These are phyloP conservation scores for Formica aserva DNA, from an alignment of 2,888 invertebrate genomes.

Conservation along the genomic window DNA sequence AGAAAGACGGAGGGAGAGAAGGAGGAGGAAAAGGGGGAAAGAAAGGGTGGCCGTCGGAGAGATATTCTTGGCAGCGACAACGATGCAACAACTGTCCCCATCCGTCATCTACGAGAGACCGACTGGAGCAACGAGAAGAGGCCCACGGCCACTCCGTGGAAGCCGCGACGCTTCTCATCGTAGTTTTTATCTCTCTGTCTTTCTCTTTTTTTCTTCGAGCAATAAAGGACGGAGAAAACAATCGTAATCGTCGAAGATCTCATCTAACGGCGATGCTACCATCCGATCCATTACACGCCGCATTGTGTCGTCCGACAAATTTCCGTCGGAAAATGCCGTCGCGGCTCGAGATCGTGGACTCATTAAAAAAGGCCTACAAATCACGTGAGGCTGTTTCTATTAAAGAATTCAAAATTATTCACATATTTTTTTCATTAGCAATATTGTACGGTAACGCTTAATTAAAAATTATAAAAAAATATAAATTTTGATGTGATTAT, in stretches of 20 bases:
- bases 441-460: background rate
- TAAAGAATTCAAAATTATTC: background rate
- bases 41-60: slow-evolving; percentile 69
- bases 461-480: slow-evolving; percentile 11
- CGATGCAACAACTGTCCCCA: slow-evolving; percentile 85
- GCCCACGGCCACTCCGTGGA: slow-evolving; percentile 59
- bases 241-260: slow-evolving; percentile 71
- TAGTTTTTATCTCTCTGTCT: slow-evolving; percentile 14
- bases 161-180: slow-evolving; percentile 51
- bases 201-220: background rate
- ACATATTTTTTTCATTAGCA: background rate
- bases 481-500: background rate
- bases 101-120: slow-evolving; percentile 80
- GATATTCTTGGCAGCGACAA: slow-evolving; percentile 81
- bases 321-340: slow-evolving; percentile 49
- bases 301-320: slow-evolving; percentile 56
- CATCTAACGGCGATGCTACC: slow-evolving; percentile 56
- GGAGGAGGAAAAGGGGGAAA: slow-evolving; percentile 51
- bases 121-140: slow-evolving; percentile 64
- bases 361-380: background rate
- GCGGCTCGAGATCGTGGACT: background rate
- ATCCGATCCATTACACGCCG: slow-evolving; percentile 52
- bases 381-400: background rate
- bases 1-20: slow-evolving; percentile 55
- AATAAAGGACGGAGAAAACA: slow-evolving; percentile 43